Conservation (phyloP, 2,888 invertebrate genomes). For the Tiliacea aurago region DNA sequence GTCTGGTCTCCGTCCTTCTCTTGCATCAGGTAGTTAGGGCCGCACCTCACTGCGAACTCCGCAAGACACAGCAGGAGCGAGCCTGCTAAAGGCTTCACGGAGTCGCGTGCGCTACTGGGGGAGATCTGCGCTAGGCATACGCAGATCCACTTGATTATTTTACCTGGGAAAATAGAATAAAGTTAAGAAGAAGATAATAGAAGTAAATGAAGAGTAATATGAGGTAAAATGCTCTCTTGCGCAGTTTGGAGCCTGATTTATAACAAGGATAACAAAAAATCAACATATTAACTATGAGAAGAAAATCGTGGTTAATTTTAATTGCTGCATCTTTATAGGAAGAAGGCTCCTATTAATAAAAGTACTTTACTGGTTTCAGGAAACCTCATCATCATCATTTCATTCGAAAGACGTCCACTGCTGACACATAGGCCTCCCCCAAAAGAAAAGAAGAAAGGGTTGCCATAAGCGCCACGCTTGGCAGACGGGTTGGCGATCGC, state of each 20-base stretch:
- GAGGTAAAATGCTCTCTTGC: neutral
- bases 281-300: neutral
- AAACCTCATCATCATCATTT: too few relatives aligned
- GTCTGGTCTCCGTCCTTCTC: constrained; percentile 87
- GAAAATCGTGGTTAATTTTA: neutral
- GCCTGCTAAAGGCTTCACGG: constrained; percentile 93
- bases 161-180: constrained; percentile 77
- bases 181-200: too few relatives aligned
- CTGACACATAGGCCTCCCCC: too few relatives aligned
- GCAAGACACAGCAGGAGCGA: constrained; percentile 97
- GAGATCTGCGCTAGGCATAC: constrained; percentile 88
- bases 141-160: constrained; percentile 90
- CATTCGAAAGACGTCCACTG: too few relatives aligned
- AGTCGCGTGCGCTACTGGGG: constrained; percentile 90
- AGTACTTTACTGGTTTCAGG: neutral
- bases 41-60: constrained; percentile 98
- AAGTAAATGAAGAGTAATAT: neutral
- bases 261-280: neutral
- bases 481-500: too few relatives aligned
- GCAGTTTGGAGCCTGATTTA: neutral
- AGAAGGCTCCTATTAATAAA: neutral
- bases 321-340: neutral
- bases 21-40: constrained; percentile 91
- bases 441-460: too few relatives aligned
- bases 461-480: too few relatives aligned